Base-by-base conservation (phyloP, 1,140 invertebrate genomes). In the Drosophila hydei region DNA sequence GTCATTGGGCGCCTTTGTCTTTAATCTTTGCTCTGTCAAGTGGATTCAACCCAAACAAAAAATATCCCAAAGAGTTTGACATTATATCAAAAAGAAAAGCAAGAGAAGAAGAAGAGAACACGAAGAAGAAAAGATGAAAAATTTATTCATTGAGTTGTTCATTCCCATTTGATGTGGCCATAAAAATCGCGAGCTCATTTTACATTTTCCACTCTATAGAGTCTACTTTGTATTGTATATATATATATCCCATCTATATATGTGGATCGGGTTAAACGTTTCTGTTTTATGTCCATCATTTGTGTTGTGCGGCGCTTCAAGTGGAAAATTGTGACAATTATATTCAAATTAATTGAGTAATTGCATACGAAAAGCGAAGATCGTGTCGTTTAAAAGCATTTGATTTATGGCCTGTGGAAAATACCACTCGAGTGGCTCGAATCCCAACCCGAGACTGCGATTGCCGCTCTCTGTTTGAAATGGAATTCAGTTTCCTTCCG, bases 311-410 rank as follows among this genome's bases (percentile, higher is more conserved):
- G 64, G 59, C 68, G 71, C 77, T 68, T 89, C 79, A 89, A 89
- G 85, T 89, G 87, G 80, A 72, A 77, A 75, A 87, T 81, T 85
- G 81, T 87, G 85, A 89, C 85, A 89, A 89, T 89, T 89, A 89
- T 87, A 90, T 89, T 81, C 77, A 74, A 89, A 89, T 89, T 89
- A 89, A 89, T 89, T 89, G 80, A 85, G 83, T 87, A 87, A 87
- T 87, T 87, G 83, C 83, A 68, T 78, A 71, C 43, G 62, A 59
- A 70, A 81, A 69, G 58, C 51, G 65, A 33, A 70, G 70, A 75
- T 43, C 38, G 54, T 52, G 61, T 67, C 64, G 52, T 60, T 79
- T 67, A 72, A 52, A 72, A 88, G 83, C 64, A 63, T 68, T 88
- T 88, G 78, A 88, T 88, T 88, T 88, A 88, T 69, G 62, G 77